Percentiles rank a stretch among this genome's conserved stretches.
Evolutionary conservation across 2,797 vertebrate genomes (phyloP).

Genomic region (Adelosebastes latens): DNA sequence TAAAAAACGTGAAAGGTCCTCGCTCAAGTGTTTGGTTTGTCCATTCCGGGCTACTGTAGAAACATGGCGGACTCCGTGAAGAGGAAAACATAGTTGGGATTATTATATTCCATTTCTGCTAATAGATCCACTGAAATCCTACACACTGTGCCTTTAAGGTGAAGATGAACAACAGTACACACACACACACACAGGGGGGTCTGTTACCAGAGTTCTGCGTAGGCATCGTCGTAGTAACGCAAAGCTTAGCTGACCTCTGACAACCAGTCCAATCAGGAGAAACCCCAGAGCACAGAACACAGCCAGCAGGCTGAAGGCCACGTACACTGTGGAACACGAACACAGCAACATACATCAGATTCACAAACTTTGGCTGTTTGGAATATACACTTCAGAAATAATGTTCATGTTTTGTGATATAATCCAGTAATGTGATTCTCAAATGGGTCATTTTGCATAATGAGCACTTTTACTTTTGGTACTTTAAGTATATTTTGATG

Average conservation of each 20-base stretch:
- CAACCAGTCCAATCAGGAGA: conserved; percentile 15
- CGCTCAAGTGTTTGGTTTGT: too few species aligned
- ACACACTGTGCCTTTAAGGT: neutral
- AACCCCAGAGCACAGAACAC: conserved; percentile 18
- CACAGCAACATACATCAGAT: neutral
- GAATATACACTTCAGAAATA: neutral
- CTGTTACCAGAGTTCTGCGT: conserved; percentile 33
- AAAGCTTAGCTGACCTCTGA: conserved; percentile 2
- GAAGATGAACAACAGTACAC: neutral
- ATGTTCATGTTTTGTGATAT: too few species aligned
- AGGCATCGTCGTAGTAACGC: neutral
- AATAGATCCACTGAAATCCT: too few species aligned
- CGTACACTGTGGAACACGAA: conserved; percentile 31
- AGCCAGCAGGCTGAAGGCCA: conserved; percentile 45
- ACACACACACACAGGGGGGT: neutral
- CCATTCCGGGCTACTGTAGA: too few species aligned
- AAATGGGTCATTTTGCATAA: too few species aligned
- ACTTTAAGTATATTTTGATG: too few species aligned
- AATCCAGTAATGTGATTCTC: too few species aligned
- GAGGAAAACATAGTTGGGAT: too few species aligned
- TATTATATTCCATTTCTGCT: too few species aligned
- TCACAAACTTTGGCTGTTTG: neutral
- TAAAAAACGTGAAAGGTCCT: too few species aligned
- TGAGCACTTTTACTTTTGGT: too few species aligned
- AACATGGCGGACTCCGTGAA: too few species aligned